These are phyloP conservation scores for Girardia tigrina DNA, from an alignment of 2,888 invertebrate genomes.

Conservation along the genomic window DNA sequence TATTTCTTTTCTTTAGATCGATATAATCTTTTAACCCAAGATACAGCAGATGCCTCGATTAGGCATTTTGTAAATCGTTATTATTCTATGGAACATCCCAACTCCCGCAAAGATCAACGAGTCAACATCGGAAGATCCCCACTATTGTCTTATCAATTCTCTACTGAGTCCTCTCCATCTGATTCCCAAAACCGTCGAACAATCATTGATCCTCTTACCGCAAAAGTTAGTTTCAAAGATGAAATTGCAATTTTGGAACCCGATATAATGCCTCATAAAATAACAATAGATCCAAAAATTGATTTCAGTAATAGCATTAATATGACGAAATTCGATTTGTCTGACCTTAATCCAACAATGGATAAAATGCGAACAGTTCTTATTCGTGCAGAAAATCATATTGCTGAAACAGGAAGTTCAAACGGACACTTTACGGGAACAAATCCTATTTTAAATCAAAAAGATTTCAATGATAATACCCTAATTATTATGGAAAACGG, in stretches of 20 bases:
- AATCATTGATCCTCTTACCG: neutral
- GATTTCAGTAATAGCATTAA: neutral
- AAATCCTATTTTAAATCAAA: neutral
- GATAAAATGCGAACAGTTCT: neutral
- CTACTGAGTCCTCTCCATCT: neutral
- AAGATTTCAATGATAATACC: neutral
- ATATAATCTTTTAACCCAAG: neutral
- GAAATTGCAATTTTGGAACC: neutral
- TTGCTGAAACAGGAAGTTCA: neutral
- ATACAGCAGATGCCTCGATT: neutral
- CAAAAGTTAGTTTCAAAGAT: conserved; percentile 1
- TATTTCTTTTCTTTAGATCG: neutral
- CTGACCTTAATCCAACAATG: neutral
- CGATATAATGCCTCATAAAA: neutral
- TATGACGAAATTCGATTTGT: neutral
- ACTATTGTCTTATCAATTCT: neutral
- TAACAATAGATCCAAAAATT: neutral
- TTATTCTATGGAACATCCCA: neutral
- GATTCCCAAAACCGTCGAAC: conserved; percentile 10
- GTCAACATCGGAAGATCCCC: neutral
- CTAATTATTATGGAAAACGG: neutral
- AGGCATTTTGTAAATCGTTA: conserved; percentile 8
- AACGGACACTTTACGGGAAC: neutral
- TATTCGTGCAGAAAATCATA: neutral
- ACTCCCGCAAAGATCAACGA: neutral